Evolutionary conservation across 1,140 invertebrate genomes (phyloP), one percentile per base, ranked within the genome.

Genomic region (Pseudomyrmex gracilis): DNA sequence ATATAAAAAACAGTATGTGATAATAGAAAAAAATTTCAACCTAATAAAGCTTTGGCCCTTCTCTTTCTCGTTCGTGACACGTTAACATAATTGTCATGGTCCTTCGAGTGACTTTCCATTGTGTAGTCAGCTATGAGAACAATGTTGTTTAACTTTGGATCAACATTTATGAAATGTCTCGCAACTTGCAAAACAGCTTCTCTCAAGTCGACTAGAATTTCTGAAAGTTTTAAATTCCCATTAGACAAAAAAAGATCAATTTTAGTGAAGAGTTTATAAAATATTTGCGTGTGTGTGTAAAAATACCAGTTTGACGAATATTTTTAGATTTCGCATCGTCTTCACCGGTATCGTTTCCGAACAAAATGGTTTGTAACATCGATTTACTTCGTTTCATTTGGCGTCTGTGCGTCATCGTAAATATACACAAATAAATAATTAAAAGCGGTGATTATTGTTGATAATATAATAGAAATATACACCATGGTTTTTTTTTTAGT

Each of bases 311-410:
- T 95, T 99, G 99, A 82, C 98, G 96, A 74, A 99, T 98, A 95
- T 99, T 99, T 95, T 99, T 99, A 74, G 97, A 98, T 93, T 98
- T 98, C 22, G 97, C 95, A 93, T 98, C 98, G 88, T 98, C 97
- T 92, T 96, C 96, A 82, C 95, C 95, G 90, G 97, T 96, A 60
- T 95, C 95, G 83, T 95, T 96, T 63, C 98, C 98, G 95, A 99
- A 99, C 12, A 99, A 94, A 90, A 99, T 96, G 71, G 97, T 95
- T 92, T 98, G 98, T 63, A 99, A 95, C 77, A 99, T 96, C 0
- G 98, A 99, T 94, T 99, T 98, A 73, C 95, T 98, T 90, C 98
- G 97, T 90, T 98, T 98, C 82, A 99, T 96, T 95, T 99, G 98
- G 63, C 98, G 95, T 89, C 97, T 96, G 84, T 82, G 93, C 4